These are phyloP conservation scores for Subacronicta megacephala DNA, from an alignment of 2,888 invertebrate genomes.

Conservation along the genomic window DNA sequence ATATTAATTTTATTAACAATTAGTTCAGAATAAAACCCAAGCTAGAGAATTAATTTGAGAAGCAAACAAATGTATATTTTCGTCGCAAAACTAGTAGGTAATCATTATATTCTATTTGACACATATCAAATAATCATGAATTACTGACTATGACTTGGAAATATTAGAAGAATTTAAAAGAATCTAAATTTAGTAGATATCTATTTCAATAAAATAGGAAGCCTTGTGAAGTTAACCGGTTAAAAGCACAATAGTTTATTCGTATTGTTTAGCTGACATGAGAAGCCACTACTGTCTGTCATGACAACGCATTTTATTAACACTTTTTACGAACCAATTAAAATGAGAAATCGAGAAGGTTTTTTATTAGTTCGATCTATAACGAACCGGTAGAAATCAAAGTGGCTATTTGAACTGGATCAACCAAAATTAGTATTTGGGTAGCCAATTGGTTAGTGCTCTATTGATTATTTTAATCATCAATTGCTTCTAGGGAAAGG, in stretches of 20 bases:
- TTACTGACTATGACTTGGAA: too few species aligned
- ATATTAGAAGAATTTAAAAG: too few species aligned
- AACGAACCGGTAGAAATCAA: background rate
- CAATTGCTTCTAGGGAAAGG: background rate
- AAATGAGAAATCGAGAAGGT: constrained; percentile 27
- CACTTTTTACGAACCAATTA: constrained; percentile 39
- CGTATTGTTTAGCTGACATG: constrained; percentile 33
- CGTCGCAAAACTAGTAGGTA: too few species aligned
- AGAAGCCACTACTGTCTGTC: constrained; percentile 18
- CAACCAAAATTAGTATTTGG: constrained; percentile 19
- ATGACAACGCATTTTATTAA: constrained; percentile 28
- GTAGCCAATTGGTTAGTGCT: background rate
- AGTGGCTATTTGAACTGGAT: constrained; percentile 13
- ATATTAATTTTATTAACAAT: constrained; percentile 11
- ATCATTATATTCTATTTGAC: too few species aligned
- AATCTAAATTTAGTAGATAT: too few species aligned
- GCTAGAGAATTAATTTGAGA: too few species aligned
- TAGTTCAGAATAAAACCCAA: too few species aligned
- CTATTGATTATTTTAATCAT: constrained; percentile 1
- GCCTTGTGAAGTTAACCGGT: constrained; percentile 6
- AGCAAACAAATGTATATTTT: too few species aligned
- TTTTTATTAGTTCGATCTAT: constrained; percentile 20
- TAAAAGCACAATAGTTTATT: constrained; percentile 28
- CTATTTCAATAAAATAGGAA: constrained; percentile 12
- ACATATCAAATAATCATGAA: too few species aligned